Conservation (phyloP, 1,140 invertebrate species). For the Halotydeus destructor region DNA sequence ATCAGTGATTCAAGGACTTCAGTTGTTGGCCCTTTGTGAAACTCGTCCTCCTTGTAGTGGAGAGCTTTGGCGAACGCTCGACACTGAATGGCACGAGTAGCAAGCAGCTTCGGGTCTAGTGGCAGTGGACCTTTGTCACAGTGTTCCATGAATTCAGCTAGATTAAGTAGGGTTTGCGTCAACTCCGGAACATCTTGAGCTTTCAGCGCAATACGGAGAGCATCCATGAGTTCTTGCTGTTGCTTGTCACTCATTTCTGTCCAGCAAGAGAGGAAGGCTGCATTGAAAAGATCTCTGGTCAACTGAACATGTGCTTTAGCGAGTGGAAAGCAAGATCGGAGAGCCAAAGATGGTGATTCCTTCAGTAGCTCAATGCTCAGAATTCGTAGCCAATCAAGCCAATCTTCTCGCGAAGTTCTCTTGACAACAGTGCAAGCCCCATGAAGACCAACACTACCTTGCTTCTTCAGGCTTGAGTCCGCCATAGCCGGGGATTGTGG, state of each 20-base stretch:
- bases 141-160: conserved; percentile 99
- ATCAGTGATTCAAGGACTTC: conserved; percentile 80
- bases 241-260: conserved; percentile 63
- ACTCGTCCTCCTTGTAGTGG: conserved; percentile 97
- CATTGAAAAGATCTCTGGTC: conserved; percentile 87
- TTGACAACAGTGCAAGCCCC: conserved; percentile 24
- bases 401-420: conserved; percentile 87
- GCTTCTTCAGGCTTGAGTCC: conserved; percentile 3
- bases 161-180: conserved; percentile 87
- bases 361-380: conserved; percentile 81
- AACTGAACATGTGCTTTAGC: conserved; percentile 85
- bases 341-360: conserved; percentile 78
- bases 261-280: conserved; percentile 97
- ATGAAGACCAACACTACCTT: conserved; percentile 1
- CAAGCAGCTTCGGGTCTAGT: conserved; percentile 53
- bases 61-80: conserved; percentile 85
- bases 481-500: background rate
- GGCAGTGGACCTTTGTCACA: conserved; percentile 83
- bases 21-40: conserved; percentile 39
- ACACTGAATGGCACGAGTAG: conserved; percentile 33
- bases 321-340: conserved; percentile 67
- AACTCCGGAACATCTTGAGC: conserved; percentile 88
- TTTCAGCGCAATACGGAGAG: conserved; percentile 65
- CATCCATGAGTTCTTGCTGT: conserved; percentile 59
- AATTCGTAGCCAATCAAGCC: conserved; percentile 83